Evolutionary conservation across 2,797 vertebrate species (phyloP).

Genomic region (Chiroxiphia lanceolata): DNA sequence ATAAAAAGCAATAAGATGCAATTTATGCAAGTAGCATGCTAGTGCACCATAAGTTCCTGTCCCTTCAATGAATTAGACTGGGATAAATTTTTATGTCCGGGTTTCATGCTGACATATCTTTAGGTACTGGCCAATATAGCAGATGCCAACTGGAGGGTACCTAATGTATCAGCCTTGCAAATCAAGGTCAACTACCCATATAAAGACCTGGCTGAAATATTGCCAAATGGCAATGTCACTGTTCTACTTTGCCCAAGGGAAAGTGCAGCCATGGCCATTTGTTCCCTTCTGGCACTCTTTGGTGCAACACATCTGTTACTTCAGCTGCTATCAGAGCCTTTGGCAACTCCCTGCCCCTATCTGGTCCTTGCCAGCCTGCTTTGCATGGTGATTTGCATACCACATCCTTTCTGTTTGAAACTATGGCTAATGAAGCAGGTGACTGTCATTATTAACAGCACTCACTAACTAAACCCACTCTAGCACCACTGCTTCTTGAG

Average conservation of each 20-base stretch:
- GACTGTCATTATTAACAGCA: constrained; percentile 32
- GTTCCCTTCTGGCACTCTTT: constrained; percentile 45
- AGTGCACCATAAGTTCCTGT: background rate
- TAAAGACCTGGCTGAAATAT: background rate
- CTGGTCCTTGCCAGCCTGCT: constrained; percentile 52
- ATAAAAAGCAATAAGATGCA: constrained; percentile 56
- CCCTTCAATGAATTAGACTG: background rate
- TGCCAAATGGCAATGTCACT: background rate
- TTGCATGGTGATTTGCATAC: constrained; percentile 48
- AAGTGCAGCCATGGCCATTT: background rate
- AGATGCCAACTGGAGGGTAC: background rate
- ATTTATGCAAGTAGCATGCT: constrained; percentile 35
- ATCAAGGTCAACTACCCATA: constrained; percentile 8
- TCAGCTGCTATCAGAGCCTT: constrained; percentile 58
- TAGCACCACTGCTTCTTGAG: background rate
- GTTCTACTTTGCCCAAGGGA: background rate
- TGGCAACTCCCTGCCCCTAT: constrained; percentile 18
- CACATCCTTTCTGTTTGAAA: constrained; percentile 44
- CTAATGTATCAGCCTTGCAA: background rate
- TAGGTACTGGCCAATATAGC: background rate
- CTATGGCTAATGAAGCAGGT: constrained; percentile 48
- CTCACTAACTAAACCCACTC: background rate
- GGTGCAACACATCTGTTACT: constrained; percentile 66
- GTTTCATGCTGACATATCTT: background rate
- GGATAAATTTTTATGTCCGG: background rate